Evolutionary conservation across 2,888 invertebrate genomes (phyloP), one percentile per base, ranked within the genome.

Genomic region (Perdita meconis): DNA sequence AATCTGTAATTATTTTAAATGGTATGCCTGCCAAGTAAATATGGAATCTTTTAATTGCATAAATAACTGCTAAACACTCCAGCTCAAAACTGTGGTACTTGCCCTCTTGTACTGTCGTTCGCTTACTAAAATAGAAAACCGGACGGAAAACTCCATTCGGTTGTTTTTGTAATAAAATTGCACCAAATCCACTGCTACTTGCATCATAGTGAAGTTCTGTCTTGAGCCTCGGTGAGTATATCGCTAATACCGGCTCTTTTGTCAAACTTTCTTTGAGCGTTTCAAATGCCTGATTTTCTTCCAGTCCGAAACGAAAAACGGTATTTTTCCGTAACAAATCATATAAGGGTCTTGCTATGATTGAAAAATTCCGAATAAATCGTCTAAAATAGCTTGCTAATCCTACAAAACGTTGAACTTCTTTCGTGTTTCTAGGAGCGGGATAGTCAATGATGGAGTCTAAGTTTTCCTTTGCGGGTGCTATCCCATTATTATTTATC

Each of bases 1-100:
- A 89, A 68, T 89, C 89, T 0, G 89, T 90, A 0, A 87, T 30
- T 0, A 90, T 81, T 12, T 77, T 83, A 50, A 90, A 89, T 10
- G 53, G 65, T 4, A 78, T 72, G 0, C 87, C 87, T 0, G 72
- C 74, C 0, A 90, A 26, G 55, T 89, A 90, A 8, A 87, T 70
- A 4, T 86, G 84, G 26, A 90, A 89, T n/a, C 88, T 73, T 13
- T 82, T 61, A 0, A 90, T 51, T 0, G 85, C 86, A 64, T 85
- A 87, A 4, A 30, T 6, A 6, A 30, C 30, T 13, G 51, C 51
- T 30, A 30, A 30, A 30, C 30, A 30, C 34, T 66, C 66, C 5
- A 66, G 24, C n/a, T 56, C 66, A 13, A 38, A 66, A 10, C 40
- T 38, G 34, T 56, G 66, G n/a, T 66, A 56, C 19, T 56, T 55